These are phyloP conservation scores for Elanus axillaris DNA, from an alignment of 2,113 vertebrate species.

Conservation along the genomic window DNA sequence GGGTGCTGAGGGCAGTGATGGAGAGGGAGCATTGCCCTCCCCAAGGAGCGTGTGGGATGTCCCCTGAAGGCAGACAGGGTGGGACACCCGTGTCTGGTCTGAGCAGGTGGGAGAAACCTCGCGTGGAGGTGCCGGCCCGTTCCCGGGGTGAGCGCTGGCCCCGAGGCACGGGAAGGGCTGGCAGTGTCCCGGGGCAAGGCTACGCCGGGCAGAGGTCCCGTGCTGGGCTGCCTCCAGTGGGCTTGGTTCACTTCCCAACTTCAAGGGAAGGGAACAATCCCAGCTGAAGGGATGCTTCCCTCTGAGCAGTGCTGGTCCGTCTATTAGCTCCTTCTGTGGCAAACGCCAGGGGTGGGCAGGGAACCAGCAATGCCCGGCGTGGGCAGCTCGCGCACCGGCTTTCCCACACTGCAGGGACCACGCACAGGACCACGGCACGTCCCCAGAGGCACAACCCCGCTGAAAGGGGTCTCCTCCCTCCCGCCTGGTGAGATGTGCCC, in stretches of 20 bases:
- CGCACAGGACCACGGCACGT: rapidly evolving
- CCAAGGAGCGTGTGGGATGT: rapidly evolving
- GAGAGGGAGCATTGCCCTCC: rapidly evolving
- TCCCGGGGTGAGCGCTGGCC: neutral
- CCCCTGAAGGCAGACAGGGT: rapidly evolving
- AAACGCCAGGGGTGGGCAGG: neutral
- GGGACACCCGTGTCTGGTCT: neutral
- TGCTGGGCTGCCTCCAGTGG: neutral
- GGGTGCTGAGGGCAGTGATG: neutral
- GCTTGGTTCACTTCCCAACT: neutral
- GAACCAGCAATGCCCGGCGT: rapidly evolving
- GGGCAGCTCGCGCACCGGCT: neutral
- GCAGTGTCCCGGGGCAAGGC: neutral
- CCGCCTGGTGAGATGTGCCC: rapidly evolving
- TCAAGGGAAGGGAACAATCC: neutral
- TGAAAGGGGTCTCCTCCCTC: neutral
- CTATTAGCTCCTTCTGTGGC: rapidly evolving
- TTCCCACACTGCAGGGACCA: neutral
- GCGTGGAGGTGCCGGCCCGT: neutral
- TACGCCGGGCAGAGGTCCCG: neutral
- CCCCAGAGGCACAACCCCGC: neutral
- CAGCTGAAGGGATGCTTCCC: neutral
- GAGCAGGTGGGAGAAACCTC: neutral
- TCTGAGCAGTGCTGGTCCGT: neutral
- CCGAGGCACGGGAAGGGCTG: neutral